phyloP scores from a whole-genome alignment of 1,140 invertebrate species.

The Aradophagus sp. region DNA sequence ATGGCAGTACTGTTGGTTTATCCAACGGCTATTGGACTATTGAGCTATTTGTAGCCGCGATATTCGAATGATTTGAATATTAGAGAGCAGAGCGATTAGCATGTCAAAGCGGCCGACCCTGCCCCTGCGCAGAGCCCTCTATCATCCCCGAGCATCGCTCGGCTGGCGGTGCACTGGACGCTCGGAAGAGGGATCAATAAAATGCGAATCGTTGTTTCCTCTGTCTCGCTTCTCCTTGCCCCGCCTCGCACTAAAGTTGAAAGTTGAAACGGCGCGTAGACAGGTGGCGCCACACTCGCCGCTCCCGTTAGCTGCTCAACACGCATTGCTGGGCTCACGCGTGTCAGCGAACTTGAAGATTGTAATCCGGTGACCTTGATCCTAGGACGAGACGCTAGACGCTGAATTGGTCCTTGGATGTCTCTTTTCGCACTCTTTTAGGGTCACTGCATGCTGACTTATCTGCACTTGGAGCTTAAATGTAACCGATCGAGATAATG shows the following conservation, averaged over 20 bases:
- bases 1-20: too few relatives aligned
- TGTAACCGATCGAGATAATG: too few relatives aligned
- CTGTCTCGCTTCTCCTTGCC: neutral
- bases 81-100: too few relatives aligned
- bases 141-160: neutral
- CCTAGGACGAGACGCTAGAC: too few relatives aligned
- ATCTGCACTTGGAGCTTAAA: too few relatives aligned
- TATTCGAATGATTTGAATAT: slow-evolving; percentile 11
- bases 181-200: slow-evolving; percentile 19
- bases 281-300: slow-evolving; percentile 34
- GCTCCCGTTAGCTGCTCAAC: slow-evolving; percentile 3
- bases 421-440: too few relatives aligned
- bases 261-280: slow-evolving; percentile 5
- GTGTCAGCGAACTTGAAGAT: too few relatives aligned
- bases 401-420: too few relatives aligned
- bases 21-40: too few relatives aligned
- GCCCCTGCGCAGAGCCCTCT: neutral
- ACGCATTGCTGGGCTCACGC: neutral
- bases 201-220: neutral
- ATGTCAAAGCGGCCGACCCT: too few relatives aligned
- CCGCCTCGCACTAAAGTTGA: neutral
- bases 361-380: too few relatives aligned
- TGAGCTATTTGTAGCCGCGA: slow-evolving; percentile 1
- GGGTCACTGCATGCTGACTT: too few relatives aligned
- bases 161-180: neutral